Base-by-base conservation (phyloP, 1,140 invertebrate species). In the Neomicropteryx cornuta region DNA sequence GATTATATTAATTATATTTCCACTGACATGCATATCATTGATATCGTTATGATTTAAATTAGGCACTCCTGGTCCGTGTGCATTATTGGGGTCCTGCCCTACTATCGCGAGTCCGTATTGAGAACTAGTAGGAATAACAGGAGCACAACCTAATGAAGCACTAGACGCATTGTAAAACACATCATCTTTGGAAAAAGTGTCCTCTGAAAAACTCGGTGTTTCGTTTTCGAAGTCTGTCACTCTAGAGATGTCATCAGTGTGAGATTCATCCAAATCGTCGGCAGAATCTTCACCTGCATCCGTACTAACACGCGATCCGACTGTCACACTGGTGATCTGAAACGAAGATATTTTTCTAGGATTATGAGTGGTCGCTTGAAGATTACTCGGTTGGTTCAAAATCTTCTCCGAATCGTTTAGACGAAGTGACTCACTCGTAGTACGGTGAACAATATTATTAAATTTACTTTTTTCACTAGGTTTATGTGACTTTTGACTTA, bases 261-360 rank as follows among this genome's bases (percentile, higher is more conserved):
- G 87, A 63, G 86, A 89, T 72, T 93, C 87, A 63, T 93, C 88
- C 56, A 93, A 71, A 73, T 93, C 89, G 64, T 92, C 88, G 45
- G 87, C 85, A 32, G 87, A 91, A 64, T 94, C 90, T 42, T 88
- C 87, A 51, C 87, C 90, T 42, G 81, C 80, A 63, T 93, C 88
- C 56, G 82, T 81, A 66, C 78, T 84, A 56, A 78, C 73, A 38
- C 80, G 76, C 50, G 78, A 79, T 48, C 80, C 81, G 45, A 85
- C 79, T 43, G 83, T 89, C 41, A 91, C 80, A 62, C 62, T 66
- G 58, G 89, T 94, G 54, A 94, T 93, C 71, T 93, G 88, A 70
- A 94, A 94, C 37, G 88, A 91, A 55, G 83, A 86, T 54, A 84
- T 70, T 86, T 87, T 70, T 85, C 85, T 52, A 73, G 64, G 59